Conservation (phyloP, 2,797 vertebrate species). For the Valencia hispanica region DNA sequence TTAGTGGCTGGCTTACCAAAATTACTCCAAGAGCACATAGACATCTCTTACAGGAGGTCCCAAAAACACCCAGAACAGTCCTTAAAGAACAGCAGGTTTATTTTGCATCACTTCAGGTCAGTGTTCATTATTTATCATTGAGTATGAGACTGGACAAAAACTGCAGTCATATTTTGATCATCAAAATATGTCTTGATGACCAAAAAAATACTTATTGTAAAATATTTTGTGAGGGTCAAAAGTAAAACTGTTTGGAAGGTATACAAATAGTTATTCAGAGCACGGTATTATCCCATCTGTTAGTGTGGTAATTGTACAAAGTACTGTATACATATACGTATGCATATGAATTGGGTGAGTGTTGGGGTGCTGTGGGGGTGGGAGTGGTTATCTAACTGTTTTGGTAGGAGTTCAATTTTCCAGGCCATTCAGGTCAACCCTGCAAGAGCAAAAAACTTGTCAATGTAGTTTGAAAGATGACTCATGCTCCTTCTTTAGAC, state of each 20-base stretch:
- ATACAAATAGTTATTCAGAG: constrained; percentile 4
- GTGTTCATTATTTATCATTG: too few species aligned
- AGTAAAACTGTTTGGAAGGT: not conserved
- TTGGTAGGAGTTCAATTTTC: constrained; percentile 19
- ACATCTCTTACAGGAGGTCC: too few species aligned
- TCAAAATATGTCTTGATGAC: not conserved
- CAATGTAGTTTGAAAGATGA: constrained; percentile 54
- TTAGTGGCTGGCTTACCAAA: too few species aligned
- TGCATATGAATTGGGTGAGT: constrained; percentile 15
- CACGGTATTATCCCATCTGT: constrained; percentile 64
- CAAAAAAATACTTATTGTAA: not conserved
- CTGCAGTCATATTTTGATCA: too few species aligned
- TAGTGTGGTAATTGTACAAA: not conserved
- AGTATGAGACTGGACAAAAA: too few species aligned
- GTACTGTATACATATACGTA: too few species aligned
- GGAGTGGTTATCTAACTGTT: constrained; percentile 7
- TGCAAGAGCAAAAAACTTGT: constrained; percentile 30
- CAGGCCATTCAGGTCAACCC: constrained; percentile 26
- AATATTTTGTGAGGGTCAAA: not conserved
- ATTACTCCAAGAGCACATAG: too few species aligned
- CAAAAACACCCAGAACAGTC: too few species aligned
- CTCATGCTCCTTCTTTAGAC: constrained; percentile 61
- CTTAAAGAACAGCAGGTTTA: too few species aligned
- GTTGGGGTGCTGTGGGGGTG: not conserved
- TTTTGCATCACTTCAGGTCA: too few species aligned